Conservation (phyloP, 2,797 vertebrate species). For the Artibeus lituratus region DNA sequence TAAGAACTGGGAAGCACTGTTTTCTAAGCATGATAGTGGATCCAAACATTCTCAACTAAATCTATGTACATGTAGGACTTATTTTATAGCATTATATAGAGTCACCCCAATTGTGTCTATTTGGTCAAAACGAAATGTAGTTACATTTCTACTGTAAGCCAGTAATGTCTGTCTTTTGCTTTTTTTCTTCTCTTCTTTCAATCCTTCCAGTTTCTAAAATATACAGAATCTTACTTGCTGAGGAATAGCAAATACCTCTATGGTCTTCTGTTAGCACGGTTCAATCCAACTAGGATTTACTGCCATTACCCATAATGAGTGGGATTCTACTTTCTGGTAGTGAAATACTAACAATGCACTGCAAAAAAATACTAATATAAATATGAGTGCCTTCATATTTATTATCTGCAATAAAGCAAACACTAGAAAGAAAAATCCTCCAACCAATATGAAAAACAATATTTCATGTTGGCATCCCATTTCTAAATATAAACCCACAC, state of each 20-base stretch:
- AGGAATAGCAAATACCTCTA: neutral
- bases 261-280: neutral
- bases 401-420: neutral
- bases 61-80: neutral
- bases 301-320: neutral
- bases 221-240: neutral
- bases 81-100: conserved; percentile 51
- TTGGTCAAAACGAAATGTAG: conserved; percentile 40
- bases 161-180: neutral
- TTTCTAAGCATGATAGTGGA: neutral
- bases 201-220: conserved; percentile 5
- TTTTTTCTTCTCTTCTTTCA: neutral
- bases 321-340: neutral
- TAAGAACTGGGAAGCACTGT: neutral
- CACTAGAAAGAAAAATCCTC: neutral
- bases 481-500: conserved; percentile 29
- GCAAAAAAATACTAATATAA: neutral
- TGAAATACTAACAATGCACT: conserved; percentile 14
- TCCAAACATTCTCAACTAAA: conserved; percentile 25
- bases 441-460: neutral
- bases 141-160: conserved; percentile 24
- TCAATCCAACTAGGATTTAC: neutral
- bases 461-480: conserved; percentile 26
- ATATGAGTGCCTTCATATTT: neutral
- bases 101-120: neutral